Evolutionary conservation across 2,113 vertebrate genomes (phyloP).

Genomic region (Equus quagga): DNA sequence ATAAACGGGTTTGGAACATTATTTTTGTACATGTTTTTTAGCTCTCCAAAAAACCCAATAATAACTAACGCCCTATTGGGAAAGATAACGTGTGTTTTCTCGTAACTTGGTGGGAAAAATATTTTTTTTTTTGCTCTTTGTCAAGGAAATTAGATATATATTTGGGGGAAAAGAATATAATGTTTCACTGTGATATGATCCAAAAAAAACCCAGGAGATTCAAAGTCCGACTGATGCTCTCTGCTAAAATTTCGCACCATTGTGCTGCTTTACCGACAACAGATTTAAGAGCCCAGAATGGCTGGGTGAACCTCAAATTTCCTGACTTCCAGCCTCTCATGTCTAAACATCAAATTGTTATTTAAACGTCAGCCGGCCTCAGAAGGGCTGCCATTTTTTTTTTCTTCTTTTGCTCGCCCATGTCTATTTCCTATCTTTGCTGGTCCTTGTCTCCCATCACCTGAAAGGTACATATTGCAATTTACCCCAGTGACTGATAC

Average conservation of each 20-base stretch:
- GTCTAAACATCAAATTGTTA: constrained; percentile 43
- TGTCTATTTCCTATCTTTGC: neutral
- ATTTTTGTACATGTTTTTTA: constrained; percentile 59
- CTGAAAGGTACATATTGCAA: neutral
- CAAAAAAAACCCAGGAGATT: constrained; percentile 85
- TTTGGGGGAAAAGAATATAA: constrained; percentile 70
- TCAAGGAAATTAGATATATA: constrained; percentile 77
- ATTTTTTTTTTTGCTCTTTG: constrained; percentile 45
- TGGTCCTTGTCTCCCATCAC: neutral
- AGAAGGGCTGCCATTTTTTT: neutral
- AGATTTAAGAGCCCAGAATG: constrained; percentile 61
- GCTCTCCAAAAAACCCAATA: constrained; percentile 34
- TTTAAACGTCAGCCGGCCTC: neutral
- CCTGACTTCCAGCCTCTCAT: constrained; percentile 71
- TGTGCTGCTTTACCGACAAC: constrained; percentile 60
- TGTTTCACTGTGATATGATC: constrained; percentile 76
- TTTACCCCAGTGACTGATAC: neutral
- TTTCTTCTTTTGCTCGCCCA: neutral
- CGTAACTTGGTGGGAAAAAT: constrained; percentile 69
- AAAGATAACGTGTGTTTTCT: constrained; percentile 68
- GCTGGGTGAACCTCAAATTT: constrained; percentile 79
- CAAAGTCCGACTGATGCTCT: constrained; percentile 20
- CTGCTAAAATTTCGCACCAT: constrained; percentile 76
- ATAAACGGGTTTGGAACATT: constrained; percentile 64
- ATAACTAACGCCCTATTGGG: constrained; percentile 53